phyloP scores from a whole-genome alignment of 2,797 vertebrate species.

The Pogonophryne albipinna region DNA sequence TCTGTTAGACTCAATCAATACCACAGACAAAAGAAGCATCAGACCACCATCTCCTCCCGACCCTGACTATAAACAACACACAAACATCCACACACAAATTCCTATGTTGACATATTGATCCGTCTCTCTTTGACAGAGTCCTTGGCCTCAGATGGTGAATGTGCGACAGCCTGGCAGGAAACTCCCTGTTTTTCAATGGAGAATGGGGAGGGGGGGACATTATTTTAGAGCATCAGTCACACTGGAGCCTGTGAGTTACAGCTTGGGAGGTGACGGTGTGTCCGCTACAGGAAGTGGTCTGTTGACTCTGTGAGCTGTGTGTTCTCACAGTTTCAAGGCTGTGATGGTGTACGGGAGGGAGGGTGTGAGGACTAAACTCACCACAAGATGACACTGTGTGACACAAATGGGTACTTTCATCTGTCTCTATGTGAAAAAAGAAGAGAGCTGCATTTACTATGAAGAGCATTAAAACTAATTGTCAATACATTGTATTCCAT shows the following conservation, averaged over 20 bases:
- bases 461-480: background rate
- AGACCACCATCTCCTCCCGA: constrained; percentile 41
- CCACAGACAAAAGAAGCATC: constrained; percentile 38
- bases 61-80: constrained; percentile 41
- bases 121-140: constrained; percentile 48
- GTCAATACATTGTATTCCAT: too few relatives aligned
- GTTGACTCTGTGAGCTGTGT: constrained; percentile 19
- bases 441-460: background rate
- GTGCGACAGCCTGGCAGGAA: constrained; percentile 30
- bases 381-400: constrained; percentile 70
- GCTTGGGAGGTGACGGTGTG: constrained; percentile 3
- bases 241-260: constrained; percentile 24
- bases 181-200: constrained; percentile 15
- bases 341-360: background rate
- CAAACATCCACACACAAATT: constrained; percentile 38
- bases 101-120: constrained; percentile 53
- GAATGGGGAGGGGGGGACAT: constrained; percentile 9
- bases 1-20: constrained; percentile 57
- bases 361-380: constrained; percentile 22
- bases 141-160: constrained; percentile 46
- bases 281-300: constrained; percentile 37
- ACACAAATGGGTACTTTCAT: background rate
- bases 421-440: background rate
- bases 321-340: constrained; percentile 21
- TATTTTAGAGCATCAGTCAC: constrained; percentile 43